Conservation (phyloP, 2,888 invertebrate species). For the Aleiodes alternator region DNA sequence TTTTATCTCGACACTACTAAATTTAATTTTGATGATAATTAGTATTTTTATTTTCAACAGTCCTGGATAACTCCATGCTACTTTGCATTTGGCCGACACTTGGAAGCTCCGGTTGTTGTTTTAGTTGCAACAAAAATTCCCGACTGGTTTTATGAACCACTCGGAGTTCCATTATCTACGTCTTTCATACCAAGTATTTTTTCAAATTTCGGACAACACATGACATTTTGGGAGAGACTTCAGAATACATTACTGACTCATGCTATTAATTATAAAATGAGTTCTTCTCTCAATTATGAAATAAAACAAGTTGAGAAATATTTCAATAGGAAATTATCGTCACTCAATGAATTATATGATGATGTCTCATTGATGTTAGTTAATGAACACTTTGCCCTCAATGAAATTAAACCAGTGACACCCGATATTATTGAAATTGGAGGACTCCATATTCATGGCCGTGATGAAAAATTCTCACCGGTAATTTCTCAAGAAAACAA, state of each 20-base stretch:
- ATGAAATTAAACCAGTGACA: background rate
- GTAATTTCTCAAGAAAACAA: slow-evolving; percentile 49
- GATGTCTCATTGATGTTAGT: slow-evolving; percentile 4
- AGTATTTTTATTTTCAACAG: slow-evolving; percentile 53
- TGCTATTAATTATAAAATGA: background rate
- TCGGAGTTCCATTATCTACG: slow-evolving; percentile 62
- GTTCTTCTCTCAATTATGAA: background rate
- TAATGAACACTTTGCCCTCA: slow-evolving; percentile 8
- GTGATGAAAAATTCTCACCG: background rate
- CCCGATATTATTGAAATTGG: slow-evolving; percentile 8
- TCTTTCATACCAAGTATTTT: slow-evolving; percentile 60
- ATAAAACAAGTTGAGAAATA: background rate
- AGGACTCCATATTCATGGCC: slow-evolving; percentile 6
- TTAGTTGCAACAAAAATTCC: slow-evolving; percentile 57
- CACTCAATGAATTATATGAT: background rate
- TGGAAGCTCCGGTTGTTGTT: slow-evolving; percentile 63
- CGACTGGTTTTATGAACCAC: slow-evolving; percentile 63
- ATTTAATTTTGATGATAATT: background rate
- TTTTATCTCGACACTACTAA: no score
- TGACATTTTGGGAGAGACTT: slow-evolving; percentile 66
- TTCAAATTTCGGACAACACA: slow-evolving; percentile 45
- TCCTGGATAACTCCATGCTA: slow-evolving; percentile 64
- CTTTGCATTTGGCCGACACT: slow-evolving; percentile 62
- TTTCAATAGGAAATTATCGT: slow-evolving; percentile 1
- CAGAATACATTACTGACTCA: slow-evolving; percentile 54